phyloP scores from a whole-genome alignment of 1,140 invertebrate genomes.

The Hyphantria cunea region DNA sequence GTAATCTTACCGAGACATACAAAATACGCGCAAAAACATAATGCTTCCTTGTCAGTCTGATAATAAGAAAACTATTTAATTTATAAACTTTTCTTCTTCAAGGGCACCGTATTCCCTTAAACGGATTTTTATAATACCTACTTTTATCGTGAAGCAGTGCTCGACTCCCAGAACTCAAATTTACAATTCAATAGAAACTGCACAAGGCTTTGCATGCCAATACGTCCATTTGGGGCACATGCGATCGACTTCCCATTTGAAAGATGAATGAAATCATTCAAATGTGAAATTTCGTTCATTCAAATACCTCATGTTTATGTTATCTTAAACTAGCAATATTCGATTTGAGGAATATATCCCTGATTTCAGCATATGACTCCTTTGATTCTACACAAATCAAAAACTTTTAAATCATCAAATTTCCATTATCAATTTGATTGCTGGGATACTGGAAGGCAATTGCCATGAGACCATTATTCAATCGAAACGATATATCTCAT shows the following conservation, averaged over 20 bases:
- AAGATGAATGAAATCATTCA: conserved; percentile 74
- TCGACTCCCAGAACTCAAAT: conserved; percentile 58
- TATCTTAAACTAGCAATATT: conserved; percentile 21
- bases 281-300: conserved; percentile 58
- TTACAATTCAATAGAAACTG: conserved; percentile 78
- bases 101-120: conserved; percentile 18
- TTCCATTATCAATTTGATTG: conserved; percentile 52
- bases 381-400: neutral
- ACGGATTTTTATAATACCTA: conserved; percentile 31
- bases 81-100: neutral
- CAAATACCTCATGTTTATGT: conserved; percentile 36
- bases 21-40: too few species aligned
- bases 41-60: too few species aligned
- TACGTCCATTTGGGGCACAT: conserved; percentile 72
- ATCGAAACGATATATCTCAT: conserved; percentile 76
- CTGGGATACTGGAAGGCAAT: conserved; percentile 54
- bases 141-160: conserved; percentile 45
- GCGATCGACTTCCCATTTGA: conserved; percentile 72
- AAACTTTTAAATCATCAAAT: conserved; percentile 31
- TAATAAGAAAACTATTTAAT: too few species aligned
- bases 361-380: too few species aligned
- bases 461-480: conserved; percentile 75
- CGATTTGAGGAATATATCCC: conserved; percentile 2
- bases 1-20: too few species aligned
- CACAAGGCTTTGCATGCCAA: conserved; percentile 77